Base-by-base conservation (phyloP, 2,113 vertebrate genomes). In the Megatriorchis doriae region DNA sequence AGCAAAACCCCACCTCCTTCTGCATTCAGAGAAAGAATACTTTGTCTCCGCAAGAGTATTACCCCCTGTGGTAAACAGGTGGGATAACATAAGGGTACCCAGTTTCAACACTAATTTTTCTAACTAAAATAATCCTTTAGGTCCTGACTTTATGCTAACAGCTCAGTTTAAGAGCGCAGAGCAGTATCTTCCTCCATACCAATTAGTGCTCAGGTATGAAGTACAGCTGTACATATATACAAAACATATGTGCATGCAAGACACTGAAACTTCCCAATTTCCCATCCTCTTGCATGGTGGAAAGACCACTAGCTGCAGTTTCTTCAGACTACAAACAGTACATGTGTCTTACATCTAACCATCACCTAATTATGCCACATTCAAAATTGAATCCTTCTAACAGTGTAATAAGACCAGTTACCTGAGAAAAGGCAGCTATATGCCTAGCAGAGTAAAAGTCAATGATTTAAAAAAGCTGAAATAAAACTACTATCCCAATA, bases 161-260 rank as follows among this genome's bases (percentile, higher is more conserved):
- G n/a, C 0, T 2, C 17, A 31, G 36, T 55, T 55, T 56, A 53
- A 78, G 34, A 65, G 7, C 1, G 1, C 40, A 74, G 38, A 85
- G 27, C 45, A 71, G 2, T 38, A 43, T 55, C 67, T 74, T 74
- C 26, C 26, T 53, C 17, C 26, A 22, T 16, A 47, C 4, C 7
- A 20, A 17, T 16, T 18, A 78, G 29, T 34, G 36, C 25, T 78
- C 7, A 29, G 58, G 9, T 47, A 9, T 63, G 58, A 79, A 45
- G n/a, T 26, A 67, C 10, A 15, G 13, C 31, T 21, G n/a, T 55
- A 45, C 7, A 11, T 6, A 18, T 5, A 6, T 16, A 40, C 15
- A n/a, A 29, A 72, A 71, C 16, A 11, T 8, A 63, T 1, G 8
- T n/a, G 29, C 34, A 19, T 8, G 22, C 38, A 48, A 50, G 61